Conservation (phyloP, 2,888 invertebrate genomes). For the Glaucopsyche alexis region DNA sequence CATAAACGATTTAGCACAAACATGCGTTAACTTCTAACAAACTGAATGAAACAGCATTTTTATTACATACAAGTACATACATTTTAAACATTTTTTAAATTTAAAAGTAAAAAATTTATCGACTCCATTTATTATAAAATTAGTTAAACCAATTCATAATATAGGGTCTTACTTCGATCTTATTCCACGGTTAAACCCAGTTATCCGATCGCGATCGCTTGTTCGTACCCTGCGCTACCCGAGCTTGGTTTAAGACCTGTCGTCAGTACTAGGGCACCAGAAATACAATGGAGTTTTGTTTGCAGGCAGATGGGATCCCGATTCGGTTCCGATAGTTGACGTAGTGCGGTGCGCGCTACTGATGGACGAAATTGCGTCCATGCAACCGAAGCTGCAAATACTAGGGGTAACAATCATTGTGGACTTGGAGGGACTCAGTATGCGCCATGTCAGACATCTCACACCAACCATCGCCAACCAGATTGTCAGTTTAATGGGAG, state of each 20-base stretch:
- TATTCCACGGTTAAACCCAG: too few relatives aligned
- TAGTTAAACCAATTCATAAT: too few relatives aligned
- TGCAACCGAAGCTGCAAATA: slow-evolving; percentile 71
- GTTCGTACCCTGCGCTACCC: neutral
- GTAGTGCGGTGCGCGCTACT: slow-evolving; percentile 64
- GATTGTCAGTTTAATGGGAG: slow-evolving; percentile 69
- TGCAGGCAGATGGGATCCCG: slow-evolving; percentile 65
- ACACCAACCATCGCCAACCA: slow-evolving; percentile 65
- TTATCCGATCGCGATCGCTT: too few relatives aligned
- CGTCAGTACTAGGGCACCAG: slow-evolving; percentile 3
- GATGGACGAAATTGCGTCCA: slow-evolving; percentile 67
- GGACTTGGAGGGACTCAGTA: slow-evolving; percentile 63
- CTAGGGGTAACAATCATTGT: slow-evolving; percentile 68
- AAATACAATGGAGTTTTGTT: slow-evolving; percentile 31
- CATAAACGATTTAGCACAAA: too few relatives aligned
- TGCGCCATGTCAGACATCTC: slow-evolving; percentile 58
- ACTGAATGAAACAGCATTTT: too few relatives aligned
- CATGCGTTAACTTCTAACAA: too few relatives aligned
- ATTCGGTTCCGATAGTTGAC: slow-evolving; percentile 58
- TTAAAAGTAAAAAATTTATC: too few relatives aligned
- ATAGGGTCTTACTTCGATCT: too few relatives aligned
- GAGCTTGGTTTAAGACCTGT: slow-evolving; percentile 14
- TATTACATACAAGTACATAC: too few relatives aligned
- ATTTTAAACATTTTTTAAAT: too few relatives aligned
- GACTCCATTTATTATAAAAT: too few relatives aligned